Percentiles rank a stretch among this genome's conserved stretches.
These are phyloP conservation scores for Staurois parvus DNA, from an alignment of 2,797 vertebrate species.

Conservation along the genomic window DNA sequence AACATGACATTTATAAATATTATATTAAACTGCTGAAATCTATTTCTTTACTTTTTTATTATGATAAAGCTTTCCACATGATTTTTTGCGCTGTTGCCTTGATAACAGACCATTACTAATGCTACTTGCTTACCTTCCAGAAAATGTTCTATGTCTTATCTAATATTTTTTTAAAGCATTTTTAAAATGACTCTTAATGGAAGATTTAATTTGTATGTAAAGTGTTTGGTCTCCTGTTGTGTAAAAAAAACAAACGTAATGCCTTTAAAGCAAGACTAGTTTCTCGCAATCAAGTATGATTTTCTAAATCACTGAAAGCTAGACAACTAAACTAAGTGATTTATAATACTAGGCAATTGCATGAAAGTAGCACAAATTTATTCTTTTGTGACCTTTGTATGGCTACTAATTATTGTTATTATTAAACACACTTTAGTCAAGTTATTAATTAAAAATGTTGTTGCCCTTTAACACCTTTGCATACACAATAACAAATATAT, in stretches of 20 bases:
- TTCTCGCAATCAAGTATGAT: conserved; percentile 42
- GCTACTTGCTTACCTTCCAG: background rate
- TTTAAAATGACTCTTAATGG: background rate
- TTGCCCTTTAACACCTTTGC: too few species aligned
- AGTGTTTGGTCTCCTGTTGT: conserved; percentile 18
- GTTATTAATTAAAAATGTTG: too few species aligned
- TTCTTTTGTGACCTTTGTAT: background rate
- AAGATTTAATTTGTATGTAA: background rate
- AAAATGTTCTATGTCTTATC: background rate
- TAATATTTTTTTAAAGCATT: conserved; percentile 12
- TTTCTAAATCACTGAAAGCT: conserved; percentile 3
- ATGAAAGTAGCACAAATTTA: background rate
- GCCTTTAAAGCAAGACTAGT: background rate
- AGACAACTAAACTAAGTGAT: conserved; percentile 30
- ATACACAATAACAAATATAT: too few species aligned
- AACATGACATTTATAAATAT: too few species aligned
- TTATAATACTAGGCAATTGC: conserved; percentile 39
- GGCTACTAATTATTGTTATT: background rate
- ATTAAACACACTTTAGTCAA: background rate
- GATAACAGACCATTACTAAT: background rate
- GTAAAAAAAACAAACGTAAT: background rate
- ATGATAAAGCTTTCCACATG: too few species aligned
- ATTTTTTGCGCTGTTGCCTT: background rate
- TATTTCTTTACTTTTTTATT: too few species aligned
- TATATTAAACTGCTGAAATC: too few species aligned